Evolutionary conservation across 2,113 vertebrate genomes (phyloP), one percentile per base, ranked within the genome.

Genomic region (Connochaetes taurinus): DNA sequence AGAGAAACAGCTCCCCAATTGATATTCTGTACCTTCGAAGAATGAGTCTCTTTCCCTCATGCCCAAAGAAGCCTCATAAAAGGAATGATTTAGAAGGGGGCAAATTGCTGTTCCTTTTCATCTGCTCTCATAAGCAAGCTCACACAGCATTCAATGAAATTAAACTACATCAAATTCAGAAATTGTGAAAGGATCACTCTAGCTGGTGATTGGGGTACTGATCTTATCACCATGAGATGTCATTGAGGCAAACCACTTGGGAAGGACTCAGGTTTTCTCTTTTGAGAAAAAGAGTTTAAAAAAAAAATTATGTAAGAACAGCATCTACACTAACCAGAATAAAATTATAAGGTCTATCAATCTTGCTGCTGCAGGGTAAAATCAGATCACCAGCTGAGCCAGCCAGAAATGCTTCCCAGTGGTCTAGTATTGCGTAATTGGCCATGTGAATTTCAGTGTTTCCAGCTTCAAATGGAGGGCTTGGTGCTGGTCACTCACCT

Each of bases 301-400:
- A 92, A 94, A 90, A 94, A 50, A 31, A 80, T 93, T 96, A 96
- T 53, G 11, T 97, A 97, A 97, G 96, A 95, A 97, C 47, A 92
- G 58, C 58, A 64, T 97, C 87, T 97, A 95, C 84, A 92, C 74
- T 94, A 98, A 97, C 97, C 90, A 97, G 94, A 82, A 95, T 97
- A 97, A 98, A 98, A 98, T 97, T 95, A 96, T 96, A 97, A 98
- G 96, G 82, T 96, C 95, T 97, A 97, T 98, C 98, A 96, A 82
- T 98, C 98, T 94, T 95, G 93, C 78, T 97, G 80, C 98, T 97
- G 96, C 87, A 96, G 97, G 89, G 96, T 97, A 97, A 98, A 97
- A 98, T 87, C 93, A 0, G 97, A 98, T 97, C 96, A 96, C 95
- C 96, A 95, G 97, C 97, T 97, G 97, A 97, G 96, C 94, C 96